Percentiles rank a stretch among this genome's conserved stretches.
Evolutionary conservation across 2,113 vertebrate species (phyloP).

Genomic region (Lepisosteus osseus): DNA sequence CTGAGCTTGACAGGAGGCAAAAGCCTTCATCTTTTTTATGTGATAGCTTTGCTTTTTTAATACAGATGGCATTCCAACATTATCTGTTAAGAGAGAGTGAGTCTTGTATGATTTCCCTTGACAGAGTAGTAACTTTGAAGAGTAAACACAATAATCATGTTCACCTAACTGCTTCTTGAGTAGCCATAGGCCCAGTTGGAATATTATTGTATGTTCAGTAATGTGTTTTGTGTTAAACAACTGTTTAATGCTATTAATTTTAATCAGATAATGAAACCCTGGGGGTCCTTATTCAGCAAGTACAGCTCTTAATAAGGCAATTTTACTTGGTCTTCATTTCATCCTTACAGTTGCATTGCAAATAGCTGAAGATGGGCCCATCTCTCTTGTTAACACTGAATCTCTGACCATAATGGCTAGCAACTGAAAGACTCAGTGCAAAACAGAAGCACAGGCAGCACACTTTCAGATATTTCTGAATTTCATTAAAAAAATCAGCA

Average conservation of each 20-base stretch:
- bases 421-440: too few species aligned
- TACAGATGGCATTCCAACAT: slow-evolving; percentile 33
- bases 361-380: background rate
- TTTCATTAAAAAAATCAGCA: too few species aligned
- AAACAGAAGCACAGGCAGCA: too few species aligned
- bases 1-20: background rate
- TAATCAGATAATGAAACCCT: slow-evolving; percentile 57
- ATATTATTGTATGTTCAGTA: slow-evolving; percentile 31
- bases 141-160: slow-evolving; percentile 60
- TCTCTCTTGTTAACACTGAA: too few species aligned
- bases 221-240: slow-evolving; percentile 36
- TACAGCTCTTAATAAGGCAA: slow-evolving; percentile 44
- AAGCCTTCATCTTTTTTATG: background rate
- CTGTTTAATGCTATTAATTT: slow-evolving; percentile 53
- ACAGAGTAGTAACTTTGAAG: slow-evolving; percentile 38
- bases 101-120: slow-evolving; percentile 55
- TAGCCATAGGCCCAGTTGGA: slow-evolving; percentile 20
- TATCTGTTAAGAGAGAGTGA: slow-evolving; percentile 26
- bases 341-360: slow-evolving; percentile 3
- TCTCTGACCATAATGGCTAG: too few species aligned
- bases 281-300: slow-evolving; percentile 55
- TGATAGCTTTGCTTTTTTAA: slow-evolving; percentile 25
- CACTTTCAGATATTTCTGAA: too few species aligned
- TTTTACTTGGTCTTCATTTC: slow-evolving; percentile 2
- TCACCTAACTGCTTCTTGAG: slow-evolving; percentile 42